A percentile compares a stretch with the other conserved stretches of the same genome.
These are phyloP conservation scores for Caenorhabditis japonica DNA, from an alignment of 2,888 invertebrate genomes.

Conservation along the genomic window DNA sequence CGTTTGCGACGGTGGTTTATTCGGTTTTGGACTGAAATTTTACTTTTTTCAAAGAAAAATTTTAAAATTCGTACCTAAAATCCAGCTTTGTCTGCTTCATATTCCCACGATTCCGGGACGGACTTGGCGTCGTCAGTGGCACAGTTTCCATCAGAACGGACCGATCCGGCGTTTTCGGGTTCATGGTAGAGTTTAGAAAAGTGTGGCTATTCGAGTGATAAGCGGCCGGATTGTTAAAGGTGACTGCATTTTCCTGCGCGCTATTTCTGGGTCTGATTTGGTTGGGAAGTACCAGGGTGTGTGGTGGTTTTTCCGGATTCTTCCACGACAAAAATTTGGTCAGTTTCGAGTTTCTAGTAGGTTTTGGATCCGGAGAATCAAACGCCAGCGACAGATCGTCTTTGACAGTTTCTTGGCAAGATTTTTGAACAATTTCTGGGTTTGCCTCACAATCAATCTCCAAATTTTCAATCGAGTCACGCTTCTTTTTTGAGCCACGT, in stretches of 20 bases:
- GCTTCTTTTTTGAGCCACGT: constrained; percentile 40
- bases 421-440: no score
- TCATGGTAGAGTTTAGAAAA: neutral
- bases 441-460: constrained; percentile 16
- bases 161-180: neutral
- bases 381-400: no score
- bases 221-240: neutral
- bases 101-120: neutral
- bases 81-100: neutral
- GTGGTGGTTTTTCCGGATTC: no score
- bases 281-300: neutral
- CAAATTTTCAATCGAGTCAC: constrained; percentile 26
- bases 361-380: no score
- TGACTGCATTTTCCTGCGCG: neutral
- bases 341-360: no score
- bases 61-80: neutral
- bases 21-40: neutral
- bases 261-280: no score
- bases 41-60: no score
- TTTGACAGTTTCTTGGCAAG: no score
- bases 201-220: neutral
- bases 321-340: no score
- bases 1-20: neutral
- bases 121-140: neutral
- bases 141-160: neutral